Base-by-base conservation (phyloP, 1,140 invertebrate genomes). In the Drosophila kurseongensis region DNA sequence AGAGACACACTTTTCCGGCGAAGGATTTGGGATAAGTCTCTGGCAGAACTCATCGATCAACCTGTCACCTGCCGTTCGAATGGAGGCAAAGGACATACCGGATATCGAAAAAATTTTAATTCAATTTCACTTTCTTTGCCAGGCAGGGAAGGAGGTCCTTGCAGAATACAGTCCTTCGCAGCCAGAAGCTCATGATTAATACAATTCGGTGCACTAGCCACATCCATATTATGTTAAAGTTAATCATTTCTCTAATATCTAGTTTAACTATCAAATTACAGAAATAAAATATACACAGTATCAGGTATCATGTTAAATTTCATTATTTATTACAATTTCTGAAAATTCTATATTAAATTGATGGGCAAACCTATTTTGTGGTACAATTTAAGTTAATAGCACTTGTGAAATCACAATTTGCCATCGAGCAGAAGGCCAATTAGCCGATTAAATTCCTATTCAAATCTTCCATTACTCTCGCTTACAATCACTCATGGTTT, bases 1-100 rank as follows among this genome's bases (percentile, higher is more conserved):
- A 29, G 16, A 12, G 16, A 12, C 23, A 16, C 40, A 14, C 40
- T 44, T 57, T 42, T 36, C 40, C 10, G 61, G 51, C 2, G 13
- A 42, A 32, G 36, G n/a, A 18, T 35, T 35, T 27, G 54, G 35
- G 8, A 62, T 48, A 75, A 48, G 58, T 75, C 72, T 44, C 62
- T 54, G 52, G 66, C 54, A 69, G 58, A 84, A 84, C 76, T 86
- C 82, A 85, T 85, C 82, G 74, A 79, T 85, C 82, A 86, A 75
- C 54, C 76, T 85, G 82, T 81, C 82, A 86, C 42, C 60, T 54
- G 42, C 16, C 50, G 9, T 18, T n/a, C 23, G 6, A 50, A 14
- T 32, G 44, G 36, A 9, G 18, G 52, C 14, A 40, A 14, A 47
- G 14, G 13, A 12, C 8, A 27, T n/a, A 35, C 36, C 16, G 59